Base-by-base conservation (phyloP, 2,888 invertebrate genomes). In the Escarpia spicata region DNA sequence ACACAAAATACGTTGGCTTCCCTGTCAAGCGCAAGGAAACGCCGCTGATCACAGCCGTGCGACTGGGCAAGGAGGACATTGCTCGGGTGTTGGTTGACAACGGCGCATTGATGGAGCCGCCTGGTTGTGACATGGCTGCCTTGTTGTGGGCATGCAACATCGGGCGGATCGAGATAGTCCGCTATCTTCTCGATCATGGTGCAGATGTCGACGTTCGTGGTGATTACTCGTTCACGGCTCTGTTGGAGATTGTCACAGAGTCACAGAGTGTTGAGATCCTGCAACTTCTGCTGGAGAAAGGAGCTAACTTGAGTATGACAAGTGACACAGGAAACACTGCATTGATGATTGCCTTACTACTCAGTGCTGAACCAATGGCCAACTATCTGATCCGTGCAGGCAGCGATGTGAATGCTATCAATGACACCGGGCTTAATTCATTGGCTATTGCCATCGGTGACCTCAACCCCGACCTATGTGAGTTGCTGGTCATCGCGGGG, bases 181-280 rank as follows among this genome's bases (percentile, higher is more conserved):
- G 75, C 75, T 75, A 75, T 26, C 26, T 75, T 15, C 75, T 75
- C n/a, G 26, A 75, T 75, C 75, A 75, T n/a, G 75, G 75, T 75
- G 75, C 75, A 75, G 75, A 75, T 75, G 75, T 75, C n/a, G 75
- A 75, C 75, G 75, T 75, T 4, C 75, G 75, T 19, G 75, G 75
- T 19, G 75, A 75, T 75, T 75, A 75, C 75, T 75, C 75, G 75
- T 75, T 75, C 75, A 75, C 75, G 19, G 75, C 75, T 75, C 75
- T 75, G 19, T 26, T 75, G n/a, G 75, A 75, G 75, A 75, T 75
- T 75, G 75, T 75, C 75, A 75, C 75, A 6, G 75, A 75, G n/a
- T 75, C 75, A 26, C 75, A 75, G 19, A 75, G 75, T 75, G 75
- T 75, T 4, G 75, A 75, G 19, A 75, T 75, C 75, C 75, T 75